These are phyloP conservation scores for Embiotoca jacksoni DNA, from an alignment of 2,113 vertebrate species.

Conservation along the genomic window DNA sequence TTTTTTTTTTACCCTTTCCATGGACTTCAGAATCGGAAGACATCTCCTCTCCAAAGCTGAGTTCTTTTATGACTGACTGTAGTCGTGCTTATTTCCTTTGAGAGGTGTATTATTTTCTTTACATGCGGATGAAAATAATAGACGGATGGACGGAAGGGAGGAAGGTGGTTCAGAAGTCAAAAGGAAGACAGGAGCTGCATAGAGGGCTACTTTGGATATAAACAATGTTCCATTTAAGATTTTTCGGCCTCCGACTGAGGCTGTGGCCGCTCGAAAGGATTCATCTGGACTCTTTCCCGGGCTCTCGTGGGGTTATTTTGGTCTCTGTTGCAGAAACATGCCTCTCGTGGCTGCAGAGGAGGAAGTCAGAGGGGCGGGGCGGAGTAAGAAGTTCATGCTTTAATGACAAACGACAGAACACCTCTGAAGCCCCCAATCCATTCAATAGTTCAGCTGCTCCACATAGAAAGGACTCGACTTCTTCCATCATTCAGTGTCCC, in stretches of 20 bases:
- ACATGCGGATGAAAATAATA: slow-evolving; percentile 47
- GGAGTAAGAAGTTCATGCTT: slow-evolving; percentile 60
- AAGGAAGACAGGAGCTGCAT: slow-evolving; percentile 77
- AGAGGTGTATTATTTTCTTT: slow-evolving; percentile 29
- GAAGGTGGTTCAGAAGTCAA: slow-evolving; percentile 49
- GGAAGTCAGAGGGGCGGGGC: slow-evolving; percentile 20
- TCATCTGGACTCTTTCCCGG: slow-evolving; percentile 7
- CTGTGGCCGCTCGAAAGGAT: slow-evolving; percentile 28
- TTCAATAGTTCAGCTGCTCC: slow-evolving; percentile 54
- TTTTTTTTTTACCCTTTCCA: slow-evolving; percentile 15
- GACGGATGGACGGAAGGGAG: slow-evolving; percentile 8
- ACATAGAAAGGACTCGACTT: slow-evolving; percentile 40
- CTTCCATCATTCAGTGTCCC: slow-evolving; percentile 53
- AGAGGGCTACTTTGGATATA: slow-evolving; percentile 59
- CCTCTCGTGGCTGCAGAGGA: slow-evolving; percentile 50
- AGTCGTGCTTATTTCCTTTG: slow-evolving; percentile 11
- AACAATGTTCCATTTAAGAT: slow-evolving; percentile 16
- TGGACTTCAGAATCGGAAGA: slow-evolving; percentile 52
- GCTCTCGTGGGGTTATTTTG: slow-evolving; percentile 26
- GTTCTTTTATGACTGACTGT: background rate
- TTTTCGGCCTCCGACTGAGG: slow-evolving; percentile 21
- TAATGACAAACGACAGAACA: slow-evolving; percentile 37
- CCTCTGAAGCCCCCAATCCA: background rate
- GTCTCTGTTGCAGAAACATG: slow-evolving; percentile 51
- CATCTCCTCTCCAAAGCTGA: slow-evolving; percentile 31